Conservation (phyloP, 2,113 vertebrate species). For the Oreochromis spilurus region DNA sequence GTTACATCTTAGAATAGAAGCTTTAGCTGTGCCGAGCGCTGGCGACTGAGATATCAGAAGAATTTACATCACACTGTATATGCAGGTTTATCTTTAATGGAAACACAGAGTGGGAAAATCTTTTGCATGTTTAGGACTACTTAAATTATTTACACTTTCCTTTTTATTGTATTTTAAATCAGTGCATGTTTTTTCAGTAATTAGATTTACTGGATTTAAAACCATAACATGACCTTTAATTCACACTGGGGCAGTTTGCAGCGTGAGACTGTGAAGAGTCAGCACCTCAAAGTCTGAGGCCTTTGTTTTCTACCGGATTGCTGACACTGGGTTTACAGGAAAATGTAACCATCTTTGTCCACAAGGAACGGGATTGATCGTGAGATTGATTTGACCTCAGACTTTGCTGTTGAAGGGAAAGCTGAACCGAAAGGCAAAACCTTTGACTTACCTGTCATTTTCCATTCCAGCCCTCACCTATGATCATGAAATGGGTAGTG, state of each 20-base stretch:
- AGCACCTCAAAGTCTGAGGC: neutral
- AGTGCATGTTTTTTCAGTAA: neutral
- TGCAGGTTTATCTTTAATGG: neutral
- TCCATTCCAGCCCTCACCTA: neutral
- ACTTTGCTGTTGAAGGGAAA: neutral
- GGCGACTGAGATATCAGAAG: neutral
- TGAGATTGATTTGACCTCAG: neutral
- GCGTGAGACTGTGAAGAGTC: neutral
- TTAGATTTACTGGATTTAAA: neutral
- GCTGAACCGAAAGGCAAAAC: neutral
- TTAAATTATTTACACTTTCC: neutral
- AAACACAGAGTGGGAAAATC: neutral
- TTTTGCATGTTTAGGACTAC: neutral
- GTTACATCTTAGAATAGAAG: neutral
- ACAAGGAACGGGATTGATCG: neutral
- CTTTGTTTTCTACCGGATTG: neutral
- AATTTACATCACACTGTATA: neutral
- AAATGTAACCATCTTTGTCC: neutral
- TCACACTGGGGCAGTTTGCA: accelerated
- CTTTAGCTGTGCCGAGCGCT: neutral
- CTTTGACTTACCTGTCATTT: neutral
- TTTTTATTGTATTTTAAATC: neutral
- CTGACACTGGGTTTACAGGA: neutral
- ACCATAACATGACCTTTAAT: neutral
- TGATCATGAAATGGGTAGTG: neutral